Evolutionary conservation across 2,113 vertebrate genomes (phyloP).

Genomic region (Pollimyrus isidori): DNA sequence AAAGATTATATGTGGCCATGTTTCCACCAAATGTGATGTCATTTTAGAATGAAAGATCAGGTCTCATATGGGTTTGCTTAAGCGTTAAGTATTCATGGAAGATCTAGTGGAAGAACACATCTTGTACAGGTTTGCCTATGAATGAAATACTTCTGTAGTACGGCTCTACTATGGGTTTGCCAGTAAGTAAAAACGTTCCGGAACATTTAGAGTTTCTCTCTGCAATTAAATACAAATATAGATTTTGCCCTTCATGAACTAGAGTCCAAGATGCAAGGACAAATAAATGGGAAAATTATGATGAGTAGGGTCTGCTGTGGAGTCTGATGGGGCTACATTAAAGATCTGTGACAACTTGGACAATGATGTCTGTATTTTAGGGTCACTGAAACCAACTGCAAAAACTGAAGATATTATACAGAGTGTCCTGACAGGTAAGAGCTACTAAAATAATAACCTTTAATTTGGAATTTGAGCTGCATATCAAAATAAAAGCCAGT

Average conservation of each 20-base stretch:
- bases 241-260: neutral
- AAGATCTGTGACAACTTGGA: neutral
- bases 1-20: neutral
- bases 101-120: neutral
- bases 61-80: neutral
- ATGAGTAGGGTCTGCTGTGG: neutral
- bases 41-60: neutral
- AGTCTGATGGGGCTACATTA: neutral
- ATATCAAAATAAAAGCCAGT: neutral
- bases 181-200: neutral
- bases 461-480: neutral
- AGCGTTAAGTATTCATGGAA: neutral
- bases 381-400: slow-evolving; percentile 75
- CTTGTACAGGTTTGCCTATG: neutral
- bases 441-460: neutral
- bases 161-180: neutral
- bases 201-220: neutral
- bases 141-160: neutral
- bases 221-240: neutral
- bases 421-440: slow-evolving; percentile 86
- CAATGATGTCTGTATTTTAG: slow-evolving; percentile 46
- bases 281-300: neutral
- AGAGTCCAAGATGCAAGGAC: neutral
- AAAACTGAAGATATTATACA: slow-evolving; percentile 92
- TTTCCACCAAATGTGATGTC: neutral